phyloP scores from a whole-genome alignment of 1,140 invertebrate species.

The Hylaeus volcanicus region DNA sequence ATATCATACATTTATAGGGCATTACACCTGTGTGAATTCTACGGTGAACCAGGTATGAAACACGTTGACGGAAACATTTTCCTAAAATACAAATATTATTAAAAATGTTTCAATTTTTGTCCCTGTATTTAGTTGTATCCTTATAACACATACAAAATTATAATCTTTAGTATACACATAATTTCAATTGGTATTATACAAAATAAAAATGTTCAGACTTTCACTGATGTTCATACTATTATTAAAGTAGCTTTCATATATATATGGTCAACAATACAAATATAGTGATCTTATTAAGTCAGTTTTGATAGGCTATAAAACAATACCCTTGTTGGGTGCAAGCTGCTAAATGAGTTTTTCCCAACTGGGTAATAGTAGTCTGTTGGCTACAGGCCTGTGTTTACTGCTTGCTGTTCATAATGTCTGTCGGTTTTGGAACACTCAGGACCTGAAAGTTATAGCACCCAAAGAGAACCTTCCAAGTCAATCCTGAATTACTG shows the following conservation, averaged over 20 bases:
- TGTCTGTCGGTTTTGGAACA: too few relatives aligned
- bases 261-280: too few relatives aligned
- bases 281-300: too few relatives aligned
- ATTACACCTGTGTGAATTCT: slow-evolving; percentile 91
- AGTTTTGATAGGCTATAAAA: too few relatives aligned
- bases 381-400: too few relatives aligned
- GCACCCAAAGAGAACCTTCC: too few relatives aligned
- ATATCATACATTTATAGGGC: slow-evolving; percentile 90
- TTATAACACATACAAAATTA: neutral
- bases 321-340: too few relatives aligned
- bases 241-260: slow-evolving; percentile 1
- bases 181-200: neutral
- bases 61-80: slow-evolving; percentile 92
- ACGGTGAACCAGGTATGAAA: slow-evolving; percentile 91
- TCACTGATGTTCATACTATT: neutral
- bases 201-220: neutral
- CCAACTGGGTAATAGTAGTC: too few relatives aligned
- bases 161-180: neutral
- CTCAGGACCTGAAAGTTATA: too few relatives aligned
- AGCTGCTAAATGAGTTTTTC: too few relatives aligned
- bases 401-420: too few relatives aligned
- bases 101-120: neutral
- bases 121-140: neutral
- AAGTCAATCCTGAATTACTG: too few relatives aligned
- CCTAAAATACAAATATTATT: slow-evolving; percentile 81